Base-by-base conservation (phyloP, 92 coral and sea anemone genomes). In the Diadumene lineata region DNA sequence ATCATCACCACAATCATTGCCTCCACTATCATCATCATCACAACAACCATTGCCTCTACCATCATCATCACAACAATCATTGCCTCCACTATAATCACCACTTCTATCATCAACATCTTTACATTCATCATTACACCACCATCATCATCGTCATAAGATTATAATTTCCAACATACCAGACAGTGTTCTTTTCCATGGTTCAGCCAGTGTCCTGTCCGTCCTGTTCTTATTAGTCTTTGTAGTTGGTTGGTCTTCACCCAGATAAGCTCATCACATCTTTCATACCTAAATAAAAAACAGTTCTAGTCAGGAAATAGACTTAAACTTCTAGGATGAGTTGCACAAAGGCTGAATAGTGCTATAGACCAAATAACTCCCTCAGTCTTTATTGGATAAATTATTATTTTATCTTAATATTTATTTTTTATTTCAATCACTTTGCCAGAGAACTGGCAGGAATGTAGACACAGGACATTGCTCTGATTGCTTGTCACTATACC, bases 111-210 rank as follows among this genome's bases (percentile, higher is more conserved):
- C 60, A 53, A 3, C 60, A 16, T 16, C 60, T 9, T 21, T 7
- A 8, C 1, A 28, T 30, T 32, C 7, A 22, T 58, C 2, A 58
- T 58, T 22, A 58, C 64, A 58, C 29, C 23, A 58, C 26, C 64
- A 58, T 21, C 19, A 9, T 25, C 29, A 58, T 10, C 2, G 26
- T 15, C 68, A 62, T 8, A 1, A 6, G 17, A 28, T 62, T 23
- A 31, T 15, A 1, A 58, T 21, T 0, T 1, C 43, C 30, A 34
- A 7, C 76, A 64, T 86, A 94, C 98, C 97, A 94, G 55, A 67
- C 98, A 94, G 73, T 94, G 98, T 69, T 94, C 98, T 61, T 94
- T 94, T 46, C 98, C 98, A 72, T 94, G 98, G 81, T 94, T 94
- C 16, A 94, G 82, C 98, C 98, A 94, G 75, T 94, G 98, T 1